phyloP scores from a whole-genome alignment of 2,888 invertebrate genomes.

The Polymixis flavicincta region DNA sequence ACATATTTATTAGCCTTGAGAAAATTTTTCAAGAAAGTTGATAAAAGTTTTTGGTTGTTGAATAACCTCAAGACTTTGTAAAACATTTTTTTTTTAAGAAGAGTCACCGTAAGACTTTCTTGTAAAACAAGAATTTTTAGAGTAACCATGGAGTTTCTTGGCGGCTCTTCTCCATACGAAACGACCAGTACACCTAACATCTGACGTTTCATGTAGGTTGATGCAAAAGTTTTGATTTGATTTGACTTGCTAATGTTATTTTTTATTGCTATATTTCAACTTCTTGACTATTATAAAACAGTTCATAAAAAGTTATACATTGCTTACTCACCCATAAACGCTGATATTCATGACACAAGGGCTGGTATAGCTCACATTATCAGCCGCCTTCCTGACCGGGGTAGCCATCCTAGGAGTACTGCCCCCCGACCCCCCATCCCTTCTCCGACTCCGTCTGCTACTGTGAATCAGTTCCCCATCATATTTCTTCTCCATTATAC shows the following conservation, averaged over 20 bases:
- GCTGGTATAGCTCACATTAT: conserved; percentile 77
- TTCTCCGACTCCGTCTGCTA: conserved; percentile 82
- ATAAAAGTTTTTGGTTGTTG: too few species aligned
- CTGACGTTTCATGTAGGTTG: too few species aligned
- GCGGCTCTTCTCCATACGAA: too few species aligned
- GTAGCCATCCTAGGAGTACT: conserved; percentile 77
- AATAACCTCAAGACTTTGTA: too few species aligned
- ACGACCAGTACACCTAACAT: too few species aligned
- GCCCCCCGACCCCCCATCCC: conserved; percentile 75
- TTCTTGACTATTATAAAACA: background rate
- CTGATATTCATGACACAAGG: conserved; percentile 83
- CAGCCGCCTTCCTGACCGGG: conserved; percentile 72
- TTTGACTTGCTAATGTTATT: background rate
- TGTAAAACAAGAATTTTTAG: too few species aligned
- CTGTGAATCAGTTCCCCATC: conserved; percentile 93
- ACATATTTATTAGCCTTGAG: too few species aligned
- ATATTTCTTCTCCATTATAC: conserved; percentile 93
- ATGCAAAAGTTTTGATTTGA: too few species aligned
- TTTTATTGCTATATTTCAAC: background rate
- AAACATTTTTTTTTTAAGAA: too few species aligned
- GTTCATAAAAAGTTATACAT: background rate
- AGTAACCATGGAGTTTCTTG: too few species aligned
- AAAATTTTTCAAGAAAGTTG: too few species aligned
- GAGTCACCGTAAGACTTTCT: too few species aligned
- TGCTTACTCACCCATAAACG: conserved; percentile 73